These are phyloP conservation scores for Corydoras maculifer DNA, from an alignment of 2,113 vertebrate species.

Conservation along the genomic window DNA sequence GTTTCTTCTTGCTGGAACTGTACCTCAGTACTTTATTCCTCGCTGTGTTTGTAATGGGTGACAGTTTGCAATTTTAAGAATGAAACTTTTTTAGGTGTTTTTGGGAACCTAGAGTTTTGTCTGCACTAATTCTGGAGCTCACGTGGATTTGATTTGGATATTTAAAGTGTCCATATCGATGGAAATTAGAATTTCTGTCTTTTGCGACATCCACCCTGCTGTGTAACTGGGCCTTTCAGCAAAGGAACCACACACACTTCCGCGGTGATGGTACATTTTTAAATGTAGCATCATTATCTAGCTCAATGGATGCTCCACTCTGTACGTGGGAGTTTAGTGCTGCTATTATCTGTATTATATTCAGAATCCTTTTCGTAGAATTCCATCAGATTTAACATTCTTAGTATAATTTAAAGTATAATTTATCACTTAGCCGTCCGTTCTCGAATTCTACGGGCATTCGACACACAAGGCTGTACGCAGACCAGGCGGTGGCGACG, in stretches of 20 bases:
- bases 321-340: slow-evolving; percentile 13
- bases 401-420: not conserved
- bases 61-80: too few relatives aligned
- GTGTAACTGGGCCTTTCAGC: slow-evolving; percentile 21
- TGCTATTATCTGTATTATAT: slow-evolving; percentile 5
- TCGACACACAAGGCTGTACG: slow-evolving; percentile 1
- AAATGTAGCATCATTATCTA: slow-evolving; percentile 54
- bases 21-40: not conserved
- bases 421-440: too few relatives aligned
- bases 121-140: not conserved
- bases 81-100: not conserved
- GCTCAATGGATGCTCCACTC: slow-evolving; percentile 34
- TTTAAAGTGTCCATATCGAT: not conserved
- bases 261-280: not conserved
- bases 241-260: not conserved
- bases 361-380: not conserved
- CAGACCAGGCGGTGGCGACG: not conserved
- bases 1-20: not conserved
- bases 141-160: not conserved
- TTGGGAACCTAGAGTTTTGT: not conserved
- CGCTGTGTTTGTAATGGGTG: not conserved
- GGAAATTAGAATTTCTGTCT: not conserved
- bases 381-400: not conserved
- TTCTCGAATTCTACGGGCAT: not conserved
- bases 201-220: too few relatives aligned